These are phyloP conservation scores for Coryphaenoides rupestris DNA, from an alignment of 2,113 vertebrate genomes.

Conservation along the genomic window DNA sequence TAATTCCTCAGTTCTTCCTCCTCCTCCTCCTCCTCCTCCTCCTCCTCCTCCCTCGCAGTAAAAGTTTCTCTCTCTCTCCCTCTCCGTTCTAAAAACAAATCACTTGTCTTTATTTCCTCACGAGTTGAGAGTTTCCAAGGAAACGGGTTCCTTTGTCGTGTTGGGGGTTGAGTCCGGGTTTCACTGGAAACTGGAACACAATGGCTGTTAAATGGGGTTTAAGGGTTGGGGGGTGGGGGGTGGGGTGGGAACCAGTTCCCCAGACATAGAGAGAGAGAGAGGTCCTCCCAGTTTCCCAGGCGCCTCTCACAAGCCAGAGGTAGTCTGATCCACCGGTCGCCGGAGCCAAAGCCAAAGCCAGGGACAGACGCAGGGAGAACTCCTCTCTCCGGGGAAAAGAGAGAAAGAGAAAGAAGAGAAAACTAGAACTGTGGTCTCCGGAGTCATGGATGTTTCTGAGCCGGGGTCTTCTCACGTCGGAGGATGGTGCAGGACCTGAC, in stretches of 20 bases:
- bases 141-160: constrained; percentile 90
- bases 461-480: neutral
- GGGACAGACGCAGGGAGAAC: no score
- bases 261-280: constrained; percentile 23
- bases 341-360: no score
- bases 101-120: constrained; percentile 55
- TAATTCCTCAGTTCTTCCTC: constrained; percentile 36
- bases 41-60: constrained; percentile 34
- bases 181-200: constrained; percentile 77
- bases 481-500: neutral
- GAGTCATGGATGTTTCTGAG: neutral
- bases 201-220: constrained; percentile 69
- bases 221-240: constrained; percentile 36
- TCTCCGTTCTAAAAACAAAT: constrained; percentile 76
- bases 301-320: constrained; percentile 16
- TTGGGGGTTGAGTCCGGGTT: constrained; percentile 81
- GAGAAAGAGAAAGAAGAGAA: no score
- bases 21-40: neutral
- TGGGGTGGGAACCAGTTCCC: constrained; percentile 49
- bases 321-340: no score
- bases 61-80: constrained; percentile 41
- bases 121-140: constrained; percentile 83
- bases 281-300: constrained; percentile 48
- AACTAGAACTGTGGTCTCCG: no score
- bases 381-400: no score